Evolutionary conservation across 2,113 vertebrate species (phyloP).

Genomic region (Coturnix japonica): DNA sequence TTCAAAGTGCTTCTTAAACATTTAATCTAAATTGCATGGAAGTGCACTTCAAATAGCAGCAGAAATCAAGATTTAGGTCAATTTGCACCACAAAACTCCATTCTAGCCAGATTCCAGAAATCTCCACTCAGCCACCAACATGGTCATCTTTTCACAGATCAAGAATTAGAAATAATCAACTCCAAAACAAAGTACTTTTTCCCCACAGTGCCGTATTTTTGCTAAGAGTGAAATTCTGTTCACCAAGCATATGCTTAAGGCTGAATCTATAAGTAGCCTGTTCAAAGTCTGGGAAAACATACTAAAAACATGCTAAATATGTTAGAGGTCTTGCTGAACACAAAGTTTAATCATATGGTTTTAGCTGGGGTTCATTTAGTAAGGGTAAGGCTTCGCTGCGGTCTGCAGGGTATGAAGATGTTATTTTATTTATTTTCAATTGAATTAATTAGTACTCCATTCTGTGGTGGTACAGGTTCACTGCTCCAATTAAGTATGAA

Average conservation of each 20-base stretch:
- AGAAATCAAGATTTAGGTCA: conserved; percentile 2
- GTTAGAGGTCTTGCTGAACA: neutral
- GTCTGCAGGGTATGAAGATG: neutral
- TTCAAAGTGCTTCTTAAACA: conserved; percentile 58
- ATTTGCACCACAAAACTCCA: neutral
- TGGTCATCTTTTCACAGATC: neutral
- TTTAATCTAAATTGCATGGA: conserved; percentile 72
- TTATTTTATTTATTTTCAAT: neutral
- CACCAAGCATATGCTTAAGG: neutral
- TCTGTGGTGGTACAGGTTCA: neutral
- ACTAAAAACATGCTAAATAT: neutral
- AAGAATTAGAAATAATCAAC: neutral
- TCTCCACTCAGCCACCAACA: neutral
- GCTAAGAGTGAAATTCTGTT: neutral
- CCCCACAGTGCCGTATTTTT: neutral
- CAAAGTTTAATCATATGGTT: neutral
- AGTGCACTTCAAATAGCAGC: conserved; percentile 79
- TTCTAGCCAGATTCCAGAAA: neutral
- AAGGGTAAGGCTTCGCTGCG: neutral
- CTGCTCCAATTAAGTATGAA: neutral
- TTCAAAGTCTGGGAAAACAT: neutral
- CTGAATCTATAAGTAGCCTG: neutral
- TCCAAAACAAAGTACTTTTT: neutral
- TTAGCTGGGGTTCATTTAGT: accelerated
- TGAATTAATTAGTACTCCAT: neutral